Conservation (phyloP, 1,140 invertebrate genomes). For the Sitobion miscanthi region DNA sequence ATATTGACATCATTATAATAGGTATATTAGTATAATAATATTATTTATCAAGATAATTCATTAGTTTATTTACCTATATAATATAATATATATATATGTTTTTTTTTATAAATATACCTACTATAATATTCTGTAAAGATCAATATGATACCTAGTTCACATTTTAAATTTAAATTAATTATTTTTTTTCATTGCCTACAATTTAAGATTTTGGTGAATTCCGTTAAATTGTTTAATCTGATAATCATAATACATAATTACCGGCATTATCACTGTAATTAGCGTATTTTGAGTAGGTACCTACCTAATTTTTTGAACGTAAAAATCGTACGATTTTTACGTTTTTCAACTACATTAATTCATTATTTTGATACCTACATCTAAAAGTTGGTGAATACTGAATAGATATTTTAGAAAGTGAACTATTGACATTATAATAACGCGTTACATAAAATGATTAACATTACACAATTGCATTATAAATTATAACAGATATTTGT, state of each 20-base stretch:
- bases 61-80: neutral
- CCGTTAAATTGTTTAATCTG: neutral
- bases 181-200: neutral
- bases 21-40: neutral
- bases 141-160: neutral
- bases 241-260: neutral
- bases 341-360: neutral
- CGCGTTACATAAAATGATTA: conserved; percentile 42
- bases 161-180: neutral
- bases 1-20: neutral
- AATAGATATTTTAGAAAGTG: conserved; percentile 52
- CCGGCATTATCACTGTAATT: neutral
- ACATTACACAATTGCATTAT: conserved; percentile 12
- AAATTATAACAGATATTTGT: neutral
- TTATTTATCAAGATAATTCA: neutral
- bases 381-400: neutral
- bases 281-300: neutral
- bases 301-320: neutral
- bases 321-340: neutral
- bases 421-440: conserved; percentile 49
- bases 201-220: neutral
- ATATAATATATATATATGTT: neutral
- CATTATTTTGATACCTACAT: neutral
- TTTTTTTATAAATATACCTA: neutral
- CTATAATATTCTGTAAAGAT: neutral